Evolutionary conservation across 2,888 invertebrate species (phyloP), one percentile per base, ranked within the genome.

Genomic region (Caenorhabditis zanzibari): DNA sequence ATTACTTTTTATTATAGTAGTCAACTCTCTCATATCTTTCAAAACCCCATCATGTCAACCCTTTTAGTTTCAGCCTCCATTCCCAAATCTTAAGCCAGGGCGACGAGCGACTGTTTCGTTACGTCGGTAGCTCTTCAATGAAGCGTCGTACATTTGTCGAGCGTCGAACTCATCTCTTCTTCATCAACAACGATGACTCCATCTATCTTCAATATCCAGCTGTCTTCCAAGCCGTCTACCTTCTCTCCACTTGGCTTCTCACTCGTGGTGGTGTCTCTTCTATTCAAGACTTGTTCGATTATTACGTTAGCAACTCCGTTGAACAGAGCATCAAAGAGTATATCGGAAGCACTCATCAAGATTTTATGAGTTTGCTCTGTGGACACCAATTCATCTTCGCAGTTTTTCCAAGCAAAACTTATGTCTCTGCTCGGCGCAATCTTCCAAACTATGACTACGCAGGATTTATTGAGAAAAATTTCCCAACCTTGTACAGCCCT

Each of bases 111-210:
- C 81, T 92, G 26, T 91, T 89, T 85, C 91, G 90, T 72, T 92
- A 92, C 79, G 88, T 92, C 54, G 92, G 92, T 32, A 90, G 90
- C 2, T 89, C 89, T 54, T 88, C 88, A 9, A 82, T 92, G 79
- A 92, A 92, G 73, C 86, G 92, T 0, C 88, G 92, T 0, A 91
- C 92, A 81, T 92, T 92, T 85, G 85, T 92, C 38, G 92, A 92
- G 77, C 87, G 91, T 14, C 90, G 92, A 19, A 90, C 91, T n/a
- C 92, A 92, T 82, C 72, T 92, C 49, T 92, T 92, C 85, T 81
- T 85, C n/a, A 84, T 92, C 35, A 85, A 88, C 35, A 85, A 86
- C 64, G 91, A 91, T 49, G 88, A 86, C 44, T 66, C 85, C 14
- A 86, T 85, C 61, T 84, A 74, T 22, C 85, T 87, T 6, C 54